Percentiles rank a stretch among this genome's conserved stretches.
These are phyloP conservation scores for Andrena minutula DNA, from an alignment of 2,888 invertebrate genomes.

Conservation along the genomic window DNA sequence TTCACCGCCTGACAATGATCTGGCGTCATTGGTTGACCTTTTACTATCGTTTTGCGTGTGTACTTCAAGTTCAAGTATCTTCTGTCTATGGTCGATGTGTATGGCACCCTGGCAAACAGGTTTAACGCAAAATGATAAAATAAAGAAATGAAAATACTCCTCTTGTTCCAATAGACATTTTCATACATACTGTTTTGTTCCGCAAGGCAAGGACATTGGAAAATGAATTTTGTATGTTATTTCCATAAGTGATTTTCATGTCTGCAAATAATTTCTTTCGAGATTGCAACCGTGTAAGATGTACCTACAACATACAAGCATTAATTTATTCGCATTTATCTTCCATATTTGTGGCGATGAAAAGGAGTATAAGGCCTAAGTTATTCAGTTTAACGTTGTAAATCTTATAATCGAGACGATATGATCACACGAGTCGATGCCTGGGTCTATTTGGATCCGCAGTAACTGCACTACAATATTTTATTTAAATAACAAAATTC, in stretches of 20 bases:
- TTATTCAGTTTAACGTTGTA: no score
- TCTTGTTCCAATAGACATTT: no score
- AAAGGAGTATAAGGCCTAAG: not conserved
- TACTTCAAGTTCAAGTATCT: constrained; percentile 86
- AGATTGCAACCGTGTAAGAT: constrained; percentile 74
- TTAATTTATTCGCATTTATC: constrained; percentile 3
- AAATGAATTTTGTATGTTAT: constrained; percentile 85
- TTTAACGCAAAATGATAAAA: not conserved
- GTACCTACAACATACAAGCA: constrained; percentile 72
- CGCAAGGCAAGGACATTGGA: constrained; percentile 86
- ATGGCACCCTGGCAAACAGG: constrained; percentile 86
- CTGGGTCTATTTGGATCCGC: no score
- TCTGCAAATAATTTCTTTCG: constrained; percentile 81
- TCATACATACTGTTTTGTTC: constrained; percentile 86
- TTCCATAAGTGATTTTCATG: constrained; percentile 83
- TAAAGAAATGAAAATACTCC: not conserved
- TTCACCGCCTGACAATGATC: constrained; percentile 97
- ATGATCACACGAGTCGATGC: no score
- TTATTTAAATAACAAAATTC: no score
- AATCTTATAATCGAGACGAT: no score
- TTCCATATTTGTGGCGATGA: not conserved
- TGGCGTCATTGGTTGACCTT: constrained; percentile 86
- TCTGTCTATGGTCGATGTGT: constrained; percentile 86
- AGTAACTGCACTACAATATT: no score
- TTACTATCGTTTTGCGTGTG: constrained; percentile 86